Evolutionary conservation across 2,888 invertebrate genomes (phyloP).

Genomic region (Monochamus alternatus): DNA sequence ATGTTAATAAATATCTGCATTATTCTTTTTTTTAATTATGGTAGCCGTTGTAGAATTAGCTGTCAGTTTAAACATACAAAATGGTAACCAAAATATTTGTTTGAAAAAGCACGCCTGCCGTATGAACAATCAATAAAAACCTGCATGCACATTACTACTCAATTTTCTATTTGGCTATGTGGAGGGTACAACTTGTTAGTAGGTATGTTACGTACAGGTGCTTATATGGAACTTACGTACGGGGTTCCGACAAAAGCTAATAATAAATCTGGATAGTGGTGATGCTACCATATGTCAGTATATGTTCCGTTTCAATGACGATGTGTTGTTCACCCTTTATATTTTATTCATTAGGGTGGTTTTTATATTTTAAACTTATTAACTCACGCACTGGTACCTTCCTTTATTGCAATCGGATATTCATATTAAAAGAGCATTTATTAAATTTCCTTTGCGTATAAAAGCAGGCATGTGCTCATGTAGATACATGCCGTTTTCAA

Average conservation of each 20-base stretch:
- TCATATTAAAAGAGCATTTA: neutral
- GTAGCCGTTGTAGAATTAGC: too few relatives aligned
- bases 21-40: too few relatives aligned
- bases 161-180: constrained; percentile 8
- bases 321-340: constrained; percentile 59
- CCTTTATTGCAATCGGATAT: constrained; percentile 13
- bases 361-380: constrained; percentile 56
- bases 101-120: neutral
- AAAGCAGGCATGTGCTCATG: too few relatives aligned
- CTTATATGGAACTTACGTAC: constrained; percentile 57
- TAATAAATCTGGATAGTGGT: constrained; percentile 61
- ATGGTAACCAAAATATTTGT: neutral
- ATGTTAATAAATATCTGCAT: too few relatives aligned
- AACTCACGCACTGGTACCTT: constrained; percentile 42
- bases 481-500: too few relatives aligned
- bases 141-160: neutral
- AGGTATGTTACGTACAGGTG: constrained; percentile 55
- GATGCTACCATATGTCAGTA: constrained; percentile 64
- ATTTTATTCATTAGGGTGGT: constrained; percentile 54
- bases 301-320: constrained; percentile 59
- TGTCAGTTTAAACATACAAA: neutral
- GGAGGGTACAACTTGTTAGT: constrained; percentile 34
- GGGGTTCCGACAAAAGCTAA: constrained; percentile 54
- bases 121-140: constrained; percentile 5
- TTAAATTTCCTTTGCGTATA: too few relatives aligned